Evolutionary conservation across 2,888 invertebrate genomes (phyloP).

Genomic region (Eupelmus urozonus): DNA sequence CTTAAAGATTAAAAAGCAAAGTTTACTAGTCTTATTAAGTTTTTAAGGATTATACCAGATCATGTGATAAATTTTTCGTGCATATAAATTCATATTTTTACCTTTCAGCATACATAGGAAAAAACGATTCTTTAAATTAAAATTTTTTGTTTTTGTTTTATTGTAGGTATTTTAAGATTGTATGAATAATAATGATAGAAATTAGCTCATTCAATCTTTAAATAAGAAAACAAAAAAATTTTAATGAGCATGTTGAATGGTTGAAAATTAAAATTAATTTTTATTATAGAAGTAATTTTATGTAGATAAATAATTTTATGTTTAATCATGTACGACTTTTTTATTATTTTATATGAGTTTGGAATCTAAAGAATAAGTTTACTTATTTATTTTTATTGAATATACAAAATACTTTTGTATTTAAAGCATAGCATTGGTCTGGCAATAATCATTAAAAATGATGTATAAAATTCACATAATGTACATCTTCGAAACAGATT

Average conservation of each 20-base stretch:
- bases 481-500: conserved; percentile 39
- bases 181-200: too few relatives aligned
- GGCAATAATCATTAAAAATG: conserved; percentile 44
- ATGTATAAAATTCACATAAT: conserved; percentile 45
- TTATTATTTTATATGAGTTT: conserved; percentile 29
- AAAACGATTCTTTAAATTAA: too few relatives aligned
- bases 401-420: conserved; percentile 11
- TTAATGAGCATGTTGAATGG: conserved; percentile 7
- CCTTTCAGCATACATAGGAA: too few relatives aligned
- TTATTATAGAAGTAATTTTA: neutral
- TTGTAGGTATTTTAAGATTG: too few relatives aligned
- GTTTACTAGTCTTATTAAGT: conserved; percentile 48
- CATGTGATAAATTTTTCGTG: conserved; percentile 32
- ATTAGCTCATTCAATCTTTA: too few relatives aligned
- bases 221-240: too few relatives aligned
- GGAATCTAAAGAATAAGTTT: neutral
- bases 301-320: conserved; percentile 24
- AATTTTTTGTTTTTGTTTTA: too few relatives aligned
- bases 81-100: too few relatives aligned
- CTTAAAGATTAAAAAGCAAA: conserved; percentile 35
- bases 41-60: conserved; percentile 48
- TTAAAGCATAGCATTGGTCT: conserved; percentile 6
- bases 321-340: conserved; percentile 10
- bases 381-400: neutral
- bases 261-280: neutral